Base-by-base conservation (phyloP, 1,140 invertebrate genomes). In the Schmidtea mediterranea region DNA sequence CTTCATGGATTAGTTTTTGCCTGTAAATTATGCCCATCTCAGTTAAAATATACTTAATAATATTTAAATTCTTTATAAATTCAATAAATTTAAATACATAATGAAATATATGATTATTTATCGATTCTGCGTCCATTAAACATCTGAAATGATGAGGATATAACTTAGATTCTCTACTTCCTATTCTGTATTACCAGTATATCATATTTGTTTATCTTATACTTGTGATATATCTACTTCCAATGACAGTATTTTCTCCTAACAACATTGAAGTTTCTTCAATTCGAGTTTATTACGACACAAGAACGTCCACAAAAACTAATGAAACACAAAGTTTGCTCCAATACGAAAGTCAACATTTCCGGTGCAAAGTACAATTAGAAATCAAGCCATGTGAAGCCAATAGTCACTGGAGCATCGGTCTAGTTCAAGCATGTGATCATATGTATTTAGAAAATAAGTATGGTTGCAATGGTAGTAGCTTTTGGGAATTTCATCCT, bases 371-470 rank as follows among this genome's bases (percentile, higher is more conserved):
- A 10, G 36, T 21, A 10, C 12, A 12, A 6, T 15, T 46, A 19
- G 18, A 24, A 32, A 24, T 46, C 8, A 15, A 46, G 8, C 12
- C 12, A 13, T 46, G 12, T 10, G 10, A 22, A 13, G 45, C 45
- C 6, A 19, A 46, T 46, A 36, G 45, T 37, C 10, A 46, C 18
- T 46, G 45, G 45, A 46, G 12, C 9, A 8, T 46, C 10, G 45
- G 45, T 37, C 19, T 46, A 13, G 19, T 46, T n/a, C 45, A 46
- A 15, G 45, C 45, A 12, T 46, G 45, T 38, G 45, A 46, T 38
- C 8, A 18, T 15, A 46, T 46, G 45, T 46, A 37, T 38, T 15
- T 46, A 6, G 45, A 46, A 21, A 46, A 46, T 46, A 10, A 21
- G 13, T 46, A 46, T 15, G 45, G 45, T 18, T 22, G 23, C 13